phyloP scores from a whole-genome alignment of 2,113 vertebrate genomes.

The Thunnus thynnus region DNA sequence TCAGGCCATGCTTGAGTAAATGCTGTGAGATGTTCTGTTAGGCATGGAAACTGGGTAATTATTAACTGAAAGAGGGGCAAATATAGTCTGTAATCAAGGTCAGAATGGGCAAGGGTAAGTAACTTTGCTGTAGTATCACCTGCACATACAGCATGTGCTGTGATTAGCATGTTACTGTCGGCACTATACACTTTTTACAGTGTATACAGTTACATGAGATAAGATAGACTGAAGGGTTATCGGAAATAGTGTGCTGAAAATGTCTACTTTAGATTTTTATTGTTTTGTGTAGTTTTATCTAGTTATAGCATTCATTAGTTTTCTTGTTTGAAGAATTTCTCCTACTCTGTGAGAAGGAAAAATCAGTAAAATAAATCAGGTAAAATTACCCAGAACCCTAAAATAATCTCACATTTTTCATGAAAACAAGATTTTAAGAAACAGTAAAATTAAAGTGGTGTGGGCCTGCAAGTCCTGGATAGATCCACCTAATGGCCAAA shows the following conservation, averaged over 20 bases:
- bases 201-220: slow-evolving; percentile 19
- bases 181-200: background rate
- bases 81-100: slow-evolving; percentile 73
- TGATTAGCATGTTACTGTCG: slow-evolving; percentile 34
- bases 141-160: slow-evolving; percentile 15
- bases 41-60: slow-evolving; percentile 67
- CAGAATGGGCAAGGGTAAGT: slow-evolving; percentile 50
- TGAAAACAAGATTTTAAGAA: background rate
- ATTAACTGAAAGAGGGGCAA: slow-evolving; percentile 77
- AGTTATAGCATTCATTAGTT: background rate
- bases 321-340: too few relatives aligned
- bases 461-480: background rate
- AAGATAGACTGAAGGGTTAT: background rate
- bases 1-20: slow-evolving; percentile 16
- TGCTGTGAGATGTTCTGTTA: slow-evolving; percentile 17
- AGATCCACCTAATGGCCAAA: slow-evolving; percentile 23
- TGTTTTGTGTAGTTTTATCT: background rate
- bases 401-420: background rate
- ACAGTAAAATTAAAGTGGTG: background rate
- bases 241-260: background rate
- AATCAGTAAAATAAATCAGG: too few relatives aligned
- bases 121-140: slow-evolving; percentile 33
- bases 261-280: background rate
- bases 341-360: too few relatives aligned
- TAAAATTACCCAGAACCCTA: too few relatives aligned